Evolutionary conservation across 92 coral and sea anemone species (phyloP).

Genomic region (Nematostella vectensis): DNA sequence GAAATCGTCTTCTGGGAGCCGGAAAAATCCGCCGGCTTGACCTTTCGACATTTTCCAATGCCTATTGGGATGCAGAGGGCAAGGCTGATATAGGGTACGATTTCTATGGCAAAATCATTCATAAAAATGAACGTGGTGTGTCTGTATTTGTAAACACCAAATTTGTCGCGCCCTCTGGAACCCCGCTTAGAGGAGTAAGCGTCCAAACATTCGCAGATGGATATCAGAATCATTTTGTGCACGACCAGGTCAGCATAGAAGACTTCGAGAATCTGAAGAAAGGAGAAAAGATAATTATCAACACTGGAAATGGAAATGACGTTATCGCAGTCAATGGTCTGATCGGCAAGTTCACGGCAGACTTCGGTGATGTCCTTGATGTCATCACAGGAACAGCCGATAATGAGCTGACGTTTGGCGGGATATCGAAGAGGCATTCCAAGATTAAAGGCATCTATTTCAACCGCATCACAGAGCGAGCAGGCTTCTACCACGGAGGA

Average conservation of each 20-base stretch:
- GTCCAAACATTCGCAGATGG: constrained; percentile 23
- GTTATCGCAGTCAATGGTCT: constrained; percentile 21
- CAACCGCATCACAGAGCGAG: constrained; percentile 17
- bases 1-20: constrained; percentile 9
- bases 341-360: constrained; percentile 15
- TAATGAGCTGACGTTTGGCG: constrained; percentile 24
- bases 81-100: constrained; percentile 16
- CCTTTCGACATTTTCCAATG: constrained; percentile 11
- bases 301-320: constrained; percentile 26
- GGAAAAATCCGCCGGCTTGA: constrained; percentile 19
- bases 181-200: constrained; percentile 17
- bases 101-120: constrained; percentile 11
- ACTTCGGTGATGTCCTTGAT: constrained; percentile 19
- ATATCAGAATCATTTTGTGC: constrained; percentile 10
- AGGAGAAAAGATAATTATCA: constrained; percentile 14
- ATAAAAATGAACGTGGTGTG: constrained; percentile 13
- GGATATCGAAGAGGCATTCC: constrained; percentile 19
- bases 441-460: constrained; percentile 21
- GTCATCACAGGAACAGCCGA: constrained; percentile 19
- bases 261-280: constrained; percentile 19
- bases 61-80: constrained; percentile 18
- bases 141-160: constrained; percentile 25
- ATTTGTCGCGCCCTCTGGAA: constrained; percentile 12
- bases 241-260: constrained; percentile 24
- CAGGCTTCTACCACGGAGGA: constrained; percentile 16